Evolutionary conservation across 2,888 invertebrate genomes (phyloP).

Genomic region (Anaspis maculata): DNA sequence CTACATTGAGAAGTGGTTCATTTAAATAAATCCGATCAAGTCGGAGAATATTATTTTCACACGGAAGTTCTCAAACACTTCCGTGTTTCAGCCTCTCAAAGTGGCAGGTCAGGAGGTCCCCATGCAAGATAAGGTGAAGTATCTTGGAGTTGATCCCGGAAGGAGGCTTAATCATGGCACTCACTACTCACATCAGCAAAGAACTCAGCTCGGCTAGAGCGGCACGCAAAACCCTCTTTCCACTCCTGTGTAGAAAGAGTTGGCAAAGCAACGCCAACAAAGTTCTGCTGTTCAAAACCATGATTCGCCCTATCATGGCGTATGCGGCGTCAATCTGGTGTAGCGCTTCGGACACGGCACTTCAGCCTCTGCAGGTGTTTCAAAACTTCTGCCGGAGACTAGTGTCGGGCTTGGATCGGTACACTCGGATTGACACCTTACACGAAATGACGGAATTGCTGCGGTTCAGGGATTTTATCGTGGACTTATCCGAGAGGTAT

Average conservation of each 20-base stretch:
- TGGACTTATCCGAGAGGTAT: constrained; percentile 1
- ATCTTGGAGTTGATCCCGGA: constrained; percentile 12
- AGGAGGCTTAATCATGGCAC: too few species aligned
- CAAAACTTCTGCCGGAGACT: constrained; percentile 1
- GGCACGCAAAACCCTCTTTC: constrained; percentile 3
- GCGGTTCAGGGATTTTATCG: not conserved
- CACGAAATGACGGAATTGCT: constrained; percentile 1
- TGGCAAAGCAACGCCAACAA: constrained; percentile 7
- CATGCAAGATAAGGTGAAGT: constrained; percentile 5
- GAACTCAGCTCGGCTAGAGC: constrained; percentile 5
- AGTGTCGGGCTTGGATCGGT: not conserved
- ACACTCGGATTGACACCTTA: constrained; percentile 2
- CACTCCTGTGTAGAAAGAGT: constrained; percentile 6
- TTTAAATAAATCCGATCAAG: too few species aligned
- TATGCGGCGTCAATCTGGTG: constrained; percentile 8
- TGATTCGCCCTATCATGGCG: constrained; percentile 4
- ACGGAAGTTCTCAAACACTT: not conserved
- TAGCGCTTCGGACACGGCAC: not conserved
- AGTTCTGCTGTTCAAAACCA: constrained; percentile 2
- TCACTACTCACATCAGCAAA: constrained; percentile 12
- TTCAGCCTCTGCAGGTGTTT: constrained; percentile 1
- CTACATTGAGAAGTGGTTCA: too few species aligned
- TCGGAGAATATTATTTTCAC: not conserved
- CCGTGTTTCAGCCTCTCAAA: not conserved
- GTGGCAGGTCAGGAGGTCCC: not conserved